Evolutionary conservation across 2,113 vertebrate genomes (phyloP).

Genomic region (Clarias magur): DNA sequence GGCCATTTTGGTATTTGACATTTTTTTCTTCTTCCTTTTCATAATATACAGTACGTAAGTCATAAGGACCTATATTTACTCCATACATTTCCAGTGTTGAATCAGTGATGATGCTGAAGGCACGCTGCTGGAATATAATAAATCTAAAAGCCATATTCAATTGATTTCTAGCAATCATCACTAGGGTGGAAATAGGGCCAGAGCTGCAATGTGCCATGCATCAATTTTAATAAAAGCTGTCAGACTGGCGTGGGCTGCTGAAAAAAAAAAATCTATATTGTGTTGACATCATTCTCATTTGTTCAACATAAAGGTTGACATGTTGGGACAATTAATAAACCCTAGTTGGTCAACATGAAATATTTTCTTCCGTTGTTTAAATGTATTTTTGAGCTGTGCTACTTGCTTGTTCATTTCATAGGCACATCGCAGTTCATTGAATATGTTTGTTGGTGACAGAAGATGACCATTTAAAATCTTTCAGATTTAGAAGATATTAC

Average conservation of each 20-base stretch:
- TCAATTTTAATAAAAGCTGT: not conserved
- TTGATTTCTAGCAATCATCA: not conserved
- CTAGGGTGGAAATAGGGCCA: not conserved
- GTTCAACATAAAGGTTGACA: not conserved
- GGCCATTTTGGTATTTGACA: not conserved
- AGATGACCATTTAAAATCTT: not conserved
- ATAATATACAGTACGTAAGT: not conserved
- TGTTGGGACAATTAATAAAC: not conserved
- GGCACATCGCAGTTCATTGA: not conserved
- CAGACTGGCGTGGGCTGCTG: not conserved
- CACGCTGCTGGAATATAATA: not conserved
- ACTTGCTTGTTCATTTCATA: not conserved
- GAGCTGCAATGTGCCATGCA: not conserved
- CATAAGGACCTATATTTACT: not conserved
- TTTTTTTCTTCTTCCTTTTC: not conserved
- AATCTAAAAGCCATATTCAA: not conserved
- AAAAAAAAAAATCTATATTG: not conserved
- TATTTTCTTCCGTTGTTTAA: not conserved
- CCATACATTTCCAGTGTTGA: not conserved
- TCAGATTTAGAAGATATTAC: not conserved
- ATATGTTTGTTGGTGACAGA: not conserved
- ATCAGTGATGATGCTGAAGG: not conserved
- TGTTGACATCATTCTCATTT: not conserved
- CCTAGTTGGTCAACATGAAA: not conserved
- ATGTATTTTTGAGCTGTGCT: not conserved